Evolutionary conservation across 2,888 invertebrate species (phyloP).

Genomic region (Hydrotaea cyrtoneurina): DNA sequence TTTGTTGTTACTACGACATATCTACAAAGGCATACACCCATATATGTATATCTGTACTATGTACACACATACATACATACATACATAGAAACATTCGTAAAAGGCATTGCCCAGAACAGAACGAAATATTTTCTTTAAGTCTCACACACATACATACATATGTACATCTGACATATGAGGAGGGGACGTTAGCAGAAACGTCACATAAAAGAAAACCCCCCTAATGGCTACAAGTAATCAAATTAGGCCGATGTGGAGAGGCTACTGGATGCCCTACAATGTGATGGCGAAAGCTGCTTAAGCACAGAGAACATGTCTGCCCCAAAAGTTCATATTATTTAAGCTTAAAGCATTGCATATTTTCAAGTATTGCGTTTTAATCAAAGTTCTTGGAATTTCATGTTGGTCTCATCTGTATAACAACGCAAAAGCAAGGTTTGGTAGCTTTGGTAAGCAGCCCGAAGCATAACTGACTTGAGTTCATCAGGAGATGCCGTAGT

Average conservation of each 20-base stretch:
- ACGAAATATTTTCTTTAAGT: conserved; percentile 37
- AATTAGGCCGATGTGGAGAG: conserved; percentile 1
- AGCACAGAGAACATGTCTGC: no score
- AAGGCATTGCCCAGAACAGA: background rate
- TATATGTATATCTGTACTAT: background rate
- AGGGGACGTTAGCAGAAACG: conserved; percentile 28
- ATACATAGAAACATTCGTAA: background rate
- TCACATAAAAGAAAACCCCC: background rate
- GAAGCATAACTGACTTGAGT: no score
- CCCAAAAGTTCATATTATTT: no score
- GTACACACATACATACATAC: background rate
- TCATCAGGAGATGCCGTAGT: no score
- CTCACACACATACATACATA: background rate
- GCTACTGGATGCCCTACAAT: background rate
- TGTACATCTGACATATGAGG: conserved; percentile 38
- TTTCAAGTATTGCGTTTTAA: no score
- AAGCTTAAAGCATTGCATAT: no score
- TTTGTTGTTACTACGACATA: background rate
- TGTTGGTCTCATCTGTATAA: no score
- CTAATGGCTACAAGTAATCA: conserved; percentile 3
- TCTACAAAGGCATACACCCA: background rate
- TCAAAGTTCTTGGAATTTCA: no score
- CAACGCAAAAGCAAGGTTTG: no score
- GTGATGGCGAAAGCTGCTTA: background rate
- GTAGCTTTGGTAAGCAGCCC: no score